Conservation (phyloP, 2,797 vertebrate species). For the Lepus oiostolus region DNA sequence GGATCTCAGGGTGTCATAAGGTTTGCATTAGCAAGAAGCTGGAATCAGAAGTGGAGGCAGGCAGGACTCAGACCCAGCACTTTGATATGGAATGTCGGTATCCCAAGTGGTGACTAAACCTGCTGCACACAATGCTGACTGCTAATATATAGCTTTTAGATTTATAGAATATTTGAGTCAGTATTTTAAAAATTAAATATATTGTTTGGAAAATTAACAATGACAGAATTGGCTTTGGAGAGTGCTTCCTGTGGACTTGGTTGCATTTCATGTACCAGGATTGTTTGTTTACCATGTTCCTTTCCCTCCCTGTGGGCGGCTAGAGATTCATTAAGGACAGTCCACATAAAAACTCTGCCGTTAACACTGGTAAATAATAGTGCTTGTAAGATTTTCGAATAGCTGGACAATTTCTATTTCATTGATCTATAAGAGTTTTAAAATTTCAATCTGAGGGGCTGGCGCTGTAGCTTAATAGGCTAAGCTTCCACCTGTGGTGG, state of each 20-base stretch:
- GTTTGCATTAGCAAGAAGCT: no score
- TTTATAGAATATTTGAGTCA: conserved; percentile 29
- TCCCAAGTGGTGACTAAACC: no score
- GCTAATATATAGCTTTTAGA: neutral
- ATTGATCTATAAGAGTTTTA: conserved; percentile 17
- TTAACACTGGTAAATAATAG: neutral
- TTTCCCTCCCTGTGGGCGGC: neutral
- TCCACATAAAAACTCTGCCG: neutral
- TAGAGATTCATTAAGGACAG: neutral
- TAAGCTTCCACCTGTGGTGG: no score
- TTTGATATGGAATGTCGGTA: no score
- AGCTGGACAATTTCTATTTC: neutral
- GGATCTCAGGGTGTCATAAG: no score
- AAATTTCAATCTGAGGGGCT: neutral
- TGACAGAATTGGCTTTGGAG: neutral
- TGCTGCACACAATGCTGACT: neutral
- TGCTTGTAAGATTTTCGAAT: neutral
- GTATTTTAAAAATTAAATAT: neutral
- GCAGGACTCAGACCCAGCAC: no score
- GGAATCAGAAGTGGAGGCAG: no score
- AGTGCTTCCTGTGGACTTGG: neutral
- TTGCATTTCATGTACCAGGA: neutral
- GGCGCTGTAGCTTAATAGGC: no score
- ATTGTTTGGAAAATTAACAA: neutral
- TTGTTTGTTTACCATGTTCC: neutral